These are phyloP conservation scores for Otolemur garnettii DNA, from an alignment of 2,113 vertebrate species.

Conservation along the genomic window DNA sequence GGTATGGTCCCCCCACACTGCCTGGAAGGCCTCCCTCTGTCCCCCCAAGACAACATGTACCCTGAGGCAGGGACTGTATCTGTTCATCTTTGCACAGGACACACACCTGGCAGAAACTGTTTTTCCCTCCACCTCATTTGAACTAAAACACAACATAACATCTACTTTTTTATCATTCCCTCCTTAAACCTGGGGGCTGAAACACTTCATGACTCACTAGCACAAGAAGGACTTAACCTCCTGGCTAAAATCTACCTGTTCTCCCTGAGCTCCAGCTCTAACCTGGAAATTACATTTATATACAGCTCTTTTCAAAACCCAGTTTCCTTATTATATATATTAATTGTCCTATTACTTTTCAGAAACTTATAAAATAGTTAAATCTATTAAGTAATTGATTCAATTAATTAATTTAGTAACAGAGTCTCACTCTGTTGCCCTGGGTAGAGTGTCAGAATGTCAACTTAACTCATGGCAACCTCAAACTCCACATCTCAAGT, in stretches of 20 bases:
- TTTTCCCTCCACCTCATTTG: background rate
- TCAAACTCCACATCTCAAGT: too few relatives aligned
- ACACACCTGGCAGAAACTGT: background rate
- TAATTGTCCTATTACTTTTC: background rate
- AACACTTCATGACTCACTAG: background rate
- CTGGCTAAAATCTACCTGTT: background rate
- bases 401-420: too few relatives aligned
- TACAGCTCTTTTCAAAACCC: background rate
- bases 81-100: background rate
- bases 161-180: background rate
- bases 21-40: background rate
- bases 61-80: background rate
- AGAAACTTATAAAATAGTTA: background rate
- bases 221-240: background rate
- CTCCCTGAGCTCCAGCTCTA: too few relatives aligned
- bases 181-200: background rate
- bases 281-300: background rate
- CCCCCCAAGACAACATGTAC: background rate
- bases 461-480: too few relatives aligned
- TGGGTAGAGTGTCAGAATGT: too few relatives aligned
- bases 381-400: background rate
- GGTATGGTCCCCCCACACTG: rapidly evolving
- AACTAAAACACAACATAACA: background rate
- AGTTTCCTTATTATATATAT: background rate
- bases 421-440: too few relatives aligned